phyloP scores from a whole-genome alignment of 2,113 vertebrate genomes.

The Castor canadensis region DNA sequence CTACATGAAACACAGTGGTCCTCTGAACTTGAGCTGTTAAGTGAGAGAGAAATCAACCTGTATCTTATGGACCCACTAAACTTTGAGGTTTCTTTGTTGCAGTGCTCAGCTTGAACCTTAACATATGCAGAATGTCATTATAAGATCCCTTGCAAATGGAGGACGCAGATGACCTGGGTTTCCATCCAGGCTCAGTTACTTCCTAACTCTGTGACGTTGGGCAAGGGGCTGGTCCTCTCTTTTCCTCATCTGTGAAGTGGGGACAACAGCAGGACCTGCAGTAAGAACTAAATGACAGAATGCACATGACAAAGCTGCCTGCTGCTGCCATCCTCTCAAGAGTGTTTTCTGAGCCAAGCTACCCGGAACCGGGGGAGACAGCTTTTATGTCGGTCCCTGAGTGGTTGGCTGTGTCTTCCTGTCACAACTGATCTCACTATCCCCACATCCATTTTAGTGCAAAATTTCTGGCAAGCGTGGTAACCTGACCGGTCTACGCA shows the following conservation, averaged over 20 bases:
- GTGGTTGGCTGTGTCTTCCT: background rate
- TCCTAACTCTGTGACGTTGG: background rate
- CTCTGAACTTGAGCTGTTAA: too few relatives aligned
- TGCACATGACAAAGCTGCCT: fast-evolving
- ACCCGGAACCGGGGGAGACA: background rate
- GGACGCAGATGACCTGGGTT: background rate
- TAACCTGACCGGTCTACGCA: background rate
- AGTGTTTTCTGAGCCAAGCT: background rate
- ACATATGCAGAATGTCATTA: background rate
- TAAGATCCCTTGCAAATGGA: background rate
- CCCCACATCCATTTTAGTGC: constrained; percentile 16
- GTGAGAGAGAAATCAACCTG: background rate
- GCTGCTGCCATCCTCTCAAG: fast-evolving
- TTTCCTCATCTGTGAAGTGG: background rate
- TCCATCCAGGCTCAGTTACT: constrained; percentile 1
- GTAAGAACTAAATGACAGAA: background rate
- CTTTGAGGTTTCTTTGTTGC: background rate
- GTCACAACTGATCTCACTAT: background rate
- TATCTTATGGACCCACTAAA: background rate
- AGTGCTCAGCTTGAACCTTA: background rate
- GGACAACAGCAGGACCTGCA: background rate
- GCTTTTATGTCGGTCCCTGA: background rate
- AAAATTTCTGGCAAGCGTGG: background rate
- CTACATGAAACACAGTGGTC: background rate
- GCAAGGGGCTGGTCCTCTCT: background rate